phyloP scores from a whole-genome alignment of 2,888 invertebrate species.

The Lasius platythorax region DNA sequence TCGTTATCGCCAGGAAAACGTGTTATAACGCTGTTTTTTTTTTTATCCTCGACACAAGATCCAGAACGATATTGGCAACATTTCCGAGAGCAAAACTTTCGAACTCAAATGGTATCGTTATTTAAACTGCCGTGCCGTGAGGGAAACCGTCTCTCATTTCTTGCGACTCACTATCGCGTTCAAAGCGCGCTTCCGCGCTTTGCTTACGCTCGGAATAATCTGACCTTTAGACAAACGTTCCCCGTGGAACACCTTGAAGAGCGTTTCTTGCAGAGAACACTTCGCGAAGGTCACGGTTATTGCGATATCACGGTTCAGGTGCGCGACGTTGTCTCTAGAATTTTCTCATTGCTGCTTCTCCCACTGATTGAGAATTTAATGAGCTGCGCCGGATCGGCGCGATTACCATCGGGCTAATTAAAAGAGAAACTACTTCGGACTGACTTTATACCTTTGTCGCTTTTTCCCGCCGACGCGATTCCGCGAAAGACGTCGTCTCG shows the following conservation, averaged over 20 bases:
- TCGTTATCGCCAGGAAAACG: not conserved
- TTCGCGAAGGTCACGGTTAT: slow-evolving; percentile 29
- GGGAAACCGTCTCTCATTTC: slow-evolving; percentile 3
- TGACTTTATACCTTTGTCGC: not conserved
- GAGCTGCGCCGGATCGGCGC: not conserved
- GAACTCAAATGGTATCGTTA: slow-evolving; percentile 23
- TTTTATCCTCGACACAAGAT: not conserved
- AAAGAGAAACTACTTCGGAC: not conserved
- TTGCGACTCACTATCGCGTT: slow-evolving; percentile 28
- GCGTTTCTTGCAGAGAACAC: not conserved
- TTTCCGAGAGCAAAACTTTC: not conserved
- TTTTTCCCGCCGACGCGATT: not conserved
- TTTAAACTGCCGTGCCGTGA: not conserved
- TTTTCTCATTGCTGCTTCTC: not conserved
- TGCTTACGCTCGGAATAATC: slow-evolving; percentile 36
- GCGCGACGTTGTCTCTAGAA: not conserved
- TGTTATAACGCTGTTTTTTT: slow-evolving; percentile 1
- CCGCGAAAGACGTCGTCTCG: not conserved
- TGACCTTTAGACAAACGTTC: slow-evolving; percentile 28
- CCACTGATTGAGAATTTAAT: slow-evolving; percentile 27
- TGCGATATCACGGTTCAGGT: not conserved
- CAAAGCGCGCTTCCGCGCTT: not conserved
- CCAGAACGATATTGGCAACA: not conserved
- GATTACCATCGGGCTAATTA: slow-evolving; percentile 23
- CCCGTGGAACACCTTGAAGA: slow-evolving; percentile 16